Base-by-base conservation (phyloP, 2,797 vertebrate genomes). In the Mallotus villosus region DNA sequence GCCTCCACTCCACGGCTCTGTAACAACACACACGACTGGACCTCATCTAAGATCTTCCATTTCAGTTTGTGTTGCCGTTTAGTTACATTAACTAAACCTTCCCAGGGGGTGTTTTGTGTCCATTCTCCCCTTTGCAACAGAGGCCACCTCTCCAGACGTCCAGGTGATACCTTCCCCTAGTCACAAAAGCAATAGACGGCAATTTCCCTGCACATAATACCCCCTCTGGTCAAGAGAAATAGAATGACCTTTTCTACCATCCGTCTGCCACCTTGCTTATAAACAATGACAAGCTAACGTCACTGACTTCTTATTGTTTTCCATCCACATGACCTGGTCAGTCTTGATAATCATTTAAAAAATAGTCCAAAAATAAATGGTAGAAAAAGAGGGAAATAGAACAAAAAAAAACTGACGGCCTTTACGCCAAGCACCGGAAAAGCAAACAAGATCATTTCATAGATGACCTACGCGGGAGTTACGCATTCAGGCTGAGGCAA, bases 211-310 rank as follows among this genome's bases (percentile, higher is more conserved):
- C 87, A 82, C 75, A 66, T 88, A 92, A 92, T 84, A 89, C 81
- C 88, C 90, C 92, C 92, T 91, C 91, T 92, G 92, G 93, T 93
- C 92, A 92, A 85, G 81, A 82, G 82, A 88, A 87, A 84, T 86
- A 85, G 80, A 90, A 91, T 92, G 90, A 94, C 93, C 92, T 94
- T 93, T 92, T 87, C 73, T 74, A 70, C 67, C 62, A 72, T 75
- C 75, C 70, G 74, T 78, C 74, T 68, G 24, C 49, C 59, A 69
- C 81, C 79, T 68, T 83, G 74, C 72, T 78, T 74, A 78, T 88
- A 88, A 87, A 89, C 88, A 83, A 82, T 88, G 85, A 88, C 88
- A 91, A 90, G 87, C 87, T 79, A 84, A 86, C 83, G 85, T 82
- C 73, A 88, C 89, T 86, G 80, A 87, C 78, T 57, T 77, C 68